phyloP scores from a whole-genome alignment of 2,888 invertebrate genomes.

The Calliphora vomitoria region DNA sequence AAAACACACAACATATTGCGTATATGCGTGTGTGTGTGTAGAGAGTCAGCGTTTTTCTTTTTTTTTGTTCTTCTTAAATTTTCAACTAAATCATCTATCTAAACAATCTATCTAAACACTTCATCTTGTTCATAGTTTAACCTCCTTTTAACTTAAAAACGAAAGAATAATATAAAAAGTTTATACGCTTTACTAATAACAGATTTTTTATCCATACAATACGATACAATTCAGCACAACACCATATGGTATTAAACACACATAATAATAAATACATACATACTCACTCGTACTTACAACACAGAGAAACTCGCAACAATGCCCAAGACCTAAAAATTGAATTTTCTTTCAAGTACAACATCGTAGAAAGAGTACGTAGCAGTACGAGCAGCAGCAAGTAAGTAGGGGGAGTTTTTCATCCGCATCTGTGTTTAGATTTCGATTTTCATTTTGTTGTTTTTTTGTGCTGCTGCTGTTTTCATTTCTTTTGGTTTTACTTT shows the following conservation, averaged over 20 bases:
- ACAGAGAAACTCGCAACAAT: not conserved
- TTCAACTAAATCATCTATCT: conserved; percentile 36
- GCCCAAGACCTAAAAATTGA: conserved; percentile 12
- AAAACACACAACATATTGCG: not conserved
- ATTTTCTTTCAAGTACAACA: conserved; percentile 30
- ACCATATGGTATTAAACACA: conserved; percentile 58
- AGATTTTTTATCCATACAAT: conserved; percentile 19
- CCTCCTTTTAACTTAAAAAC: conserved; percentile 55
- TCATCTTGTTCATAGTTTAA: conserved; percentile 55
- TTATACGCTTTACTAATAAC: conserved; percentile 59
- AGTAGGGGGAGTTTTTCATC: conserved; percentile 32
- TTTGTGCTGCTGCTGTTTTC: not conserved
- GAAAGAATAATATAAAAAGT: conserved; percentile 17
- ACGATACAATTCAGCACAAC: not conserved
- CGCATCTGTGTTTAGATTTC: conserved; percentile 27
- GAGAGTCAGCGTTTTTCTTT: not conserved
- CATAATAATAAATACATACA: not conserved
- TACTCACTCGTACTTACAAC: no score
- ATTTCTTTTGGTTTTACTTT: not conserved
- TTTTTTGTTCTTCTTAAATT: not conserved
- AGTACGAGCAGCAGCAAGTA: not conserved
- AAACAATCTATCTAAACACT: conserved; percentile 21
- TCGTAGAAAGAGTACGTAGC: not conserved
- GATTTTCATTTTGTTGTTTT: conserved; percentile 11
- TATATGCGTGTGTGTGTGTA: not conserved